Evolutionary conservation across 2,888 invertebrate species (phyloP), one percentile per base, ranked within the genome.

Genomic region (Trisateles emortualis): DNA sequence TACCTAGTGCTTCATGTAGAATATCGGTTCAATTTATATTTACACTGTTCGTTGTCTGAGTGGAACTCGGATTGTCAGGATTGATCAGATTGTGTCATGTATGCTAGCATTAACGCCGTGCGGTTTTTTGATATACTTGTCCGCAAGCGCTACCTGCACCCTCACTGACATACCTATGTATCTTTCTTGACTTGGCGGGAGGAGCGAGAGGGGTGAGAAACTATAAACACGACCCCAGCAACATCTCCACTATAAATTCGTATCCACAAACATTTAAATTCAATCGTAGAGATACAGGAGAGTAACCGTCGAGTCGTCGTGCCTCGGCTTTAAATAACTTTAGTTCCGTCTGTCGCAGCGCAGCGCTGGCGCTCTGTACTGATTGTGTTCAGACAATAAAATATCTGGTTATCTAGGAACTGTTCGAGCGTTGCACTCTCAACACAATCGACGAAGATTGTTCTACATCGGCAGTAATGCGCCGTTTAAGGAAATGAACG

Each of bases 181-280:
- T n/a, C n/a, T n/a, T n/a, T n/a, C n/a, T n/a, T n/a, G n/a, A n/a
- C n/a, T n/a, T n/a, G 60, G 16, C 6, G 3, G 30, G 17, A 16
- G 32, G 3, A 11, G 32, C 2, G 32, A 9, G 3, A 3, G 10
- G 17, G 17, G 5, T n/a, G n/a, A n/a, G n/a, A n/a, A n/a, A 17
- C 49, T 30, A 43, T 48, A 66, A 66, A 65, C 45, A 52, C n/a
- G n/a, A n/a, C n/a, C n/a, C n/a, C n/a, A n/a, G n/a, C n/a, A n/a
- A 59, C 45, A 50, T 54, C 35, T 38, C 48, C 35, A 47, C 51
- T 42, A 58, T 54, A 65, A 64, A 64, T 58, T 38, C 58, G 35
- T 47, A 61, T 14, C 17, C 52, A 49, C 66, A 58, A 50, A 65
- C 44, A 62, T 54, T 61, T 65, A 62, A 52, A 59, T 49, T 53